Base-by-base conservation (phyloP, 2,113 vertebrate genomes). In the Pao palembangensis region DNA sequence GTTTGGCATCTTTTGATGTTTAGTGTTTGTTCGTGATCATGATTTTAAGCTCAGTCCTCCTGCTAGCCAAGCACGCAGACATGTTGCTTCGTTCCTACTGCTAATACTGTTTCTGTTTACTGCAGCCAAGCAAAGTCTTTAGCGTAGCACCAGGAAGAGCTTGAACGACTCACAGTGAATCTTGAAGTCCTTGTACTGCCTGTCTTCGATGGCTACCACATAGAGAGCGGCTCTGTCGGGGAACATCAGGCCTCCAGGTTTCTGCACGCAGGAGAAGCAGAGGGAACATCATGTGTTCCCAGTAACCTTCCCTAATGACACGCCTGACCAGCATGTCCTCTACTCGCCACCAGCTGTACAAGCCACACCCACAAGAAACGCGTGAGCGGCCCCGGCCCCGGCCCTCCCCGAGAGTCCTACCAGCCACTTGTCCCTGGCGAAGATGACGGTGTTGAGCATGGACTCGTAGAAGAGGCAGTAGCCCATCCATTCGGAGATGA, bases 111-210 rank as follows among this genome's bases (percentile, higher is more conserved):
- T 21, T 16, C 11, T 20, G 38, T 61, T 14, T 47, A 19, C 23
- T 34, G 38, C 52, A 58, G n/a, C 16, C 3, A 60, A 55, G 63
- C 15, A 55, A 51, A 50, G 54, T 51, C 53, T 50, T 19, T 1
- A 44, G 38, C 61, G 43, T 20, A 64, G 47, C 16, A 1, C 41
- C 10, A 28, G 46, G 31, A 16, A 19, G 60, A 67, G 3, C 2
- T 18, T 12, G 1, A 41, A 15, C 16, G 25, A 50, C 95, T 98
- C 78, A 98, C 96, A 98, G 76, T 98, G 96, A 75, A 98, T 98
- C 93, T 98, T 98, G 91, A 97, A 98, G 92, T 98, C 96, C 88
- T 98, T 98, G 86, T 98, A 98, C 78, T 98, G 96, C 80, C 96
- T 87, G 85, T 98, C 96, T 84, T 98, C 96, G 51, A 98, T 98